Conservation (phyloP, 2,888 invertebrate genomes). For the Cabera pusaria region DNA sequence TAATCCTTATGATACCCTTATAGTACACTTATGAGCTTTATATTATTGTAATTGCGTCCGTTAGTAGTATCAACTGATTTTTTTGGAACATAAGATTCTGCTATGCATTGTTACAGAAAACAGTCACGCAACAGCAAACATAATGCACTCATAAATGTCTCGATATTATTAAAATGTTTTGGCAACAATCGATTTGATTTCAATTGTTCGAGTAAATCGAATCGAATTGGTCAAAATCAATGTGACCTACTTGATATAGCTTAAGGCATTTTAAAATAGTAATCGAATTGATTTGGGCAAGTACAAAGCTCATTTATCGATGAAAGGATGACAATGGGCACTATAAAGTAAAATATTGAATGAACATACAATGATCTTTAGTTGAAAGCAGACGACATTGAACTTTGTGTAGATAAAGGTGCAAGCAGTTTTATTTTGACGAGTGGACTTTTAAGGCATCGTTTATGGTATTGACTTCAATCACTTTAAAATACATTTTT, state of each 20-base stretch:
- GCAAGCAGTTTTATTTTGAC: conserved; percentile 23
- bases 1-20: too few relatives aligned
- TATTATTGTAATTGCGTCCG: too few relatives aligned
- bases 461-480: too few relatives aligned
- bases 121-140: conserved; percentile 66
- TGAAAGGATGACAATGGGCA: conserved; percentile 30
- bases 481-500: too few relatives aligned
- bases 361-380: conserved; percentile 24
- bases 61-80: neutral
- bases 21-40: too few relatives aligned
- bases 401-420: conserved; percentile 33
- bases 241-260: conserved; percentile 28
- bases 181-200: conserved; percentile 40
- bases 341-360: conserved; percentile 19
- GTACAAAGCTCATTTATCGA: too few relatives aligned
- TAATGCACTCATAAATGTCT: conserved; percentile 60
- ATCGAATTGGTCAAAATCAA: conserved; percentile 40
- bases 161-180: conserved; percentile 56
- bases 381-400: conserved; percentile 32
- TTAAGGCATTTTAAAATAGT: conserved; percentile 20
- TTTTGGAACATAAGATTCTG: too few relatives aligned
- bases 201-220: conserved; percentile 38
- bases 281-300: conserved; percentile 32
- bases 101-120: conserved; percentile 42
- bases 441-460: conserved; percentile 11